phyloP scores from a whole-genome alignment of 1,140 invertebrate genomes.

The Lamellibrachia luymesi region DNA sequence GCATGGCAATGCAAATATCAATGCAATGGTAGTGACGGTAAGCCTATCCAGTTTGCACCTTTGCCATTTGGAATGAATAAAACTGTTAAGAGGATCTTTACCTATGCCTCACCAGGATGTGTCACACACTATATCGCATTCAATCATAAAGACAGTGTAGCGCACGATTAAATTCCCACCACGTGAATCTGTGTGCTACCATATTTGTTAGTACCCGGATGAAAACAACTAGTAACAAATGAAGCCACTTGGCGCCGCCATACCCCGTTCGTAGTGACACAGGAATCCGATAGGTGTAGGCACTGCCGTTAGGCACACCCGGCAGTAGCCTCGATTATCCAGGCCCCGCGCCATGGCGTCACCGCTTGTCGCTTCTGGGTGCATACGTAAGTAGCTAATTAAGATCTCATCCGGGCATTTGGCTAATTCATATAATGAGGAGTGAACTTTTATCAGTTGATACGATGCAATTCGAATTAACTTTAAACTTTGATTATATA shows the following conservation, averaged over 20 bases:
- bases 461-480: no score
- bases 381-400: no score
- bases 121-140: not conserved
- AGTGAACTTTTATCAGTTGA: no score
- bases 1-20: no score
- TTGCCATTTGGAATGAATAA: not conserved
- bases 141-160: not conserved
- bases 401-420: no score
- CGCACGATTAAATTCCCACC: not conserved
- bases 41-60: not conserved
- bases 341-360: no score
- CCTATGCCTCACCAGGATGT: not conserved
- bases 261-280: not conserved
- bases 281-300: not conserved
- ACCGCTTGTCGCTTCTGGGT: no score
- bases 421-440: no score
- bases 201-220: not conserved
- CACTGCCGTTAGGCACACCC: not conserved
- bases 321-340: not conserved
- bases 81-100: not conserved
- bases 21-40: not conserved
- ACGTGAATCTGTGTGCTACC: not conserved
- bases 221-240: not conserved
- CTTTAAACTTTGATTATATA: no score
- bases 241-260: not conserved